Base-by-base conservation (phyloP, 1,140 invertebrate genomes). In the Aphis craccivora region DNA sequence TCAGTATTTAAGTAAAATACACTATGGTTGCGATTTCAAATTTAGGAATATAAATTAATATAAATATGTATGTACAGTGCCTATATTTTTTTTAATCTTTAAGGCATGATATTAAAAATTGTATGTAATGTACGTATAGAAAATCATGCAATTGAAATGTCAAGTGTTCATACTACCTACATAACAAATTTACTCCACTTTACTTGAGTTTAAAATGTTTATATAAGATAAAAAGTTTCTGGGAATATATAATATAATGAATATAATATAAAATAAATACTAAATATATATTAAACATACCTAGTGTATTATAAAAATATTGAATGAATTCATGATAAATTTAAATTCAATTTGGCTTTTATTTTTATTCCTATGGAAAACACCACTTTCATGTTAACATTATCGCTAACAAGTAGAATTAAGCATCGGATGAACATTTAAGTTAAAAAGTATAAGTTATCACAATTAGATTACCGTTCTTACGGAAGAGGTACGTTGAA, bases 341-440 rank as follows among this genome's bases (percentile, higher is more conserved):
- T 76, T 76, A n/a, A 76, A 76, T 76, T 76, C 60, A 76, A 76
- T 76, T 76, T 76, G 30, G n/a, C 30, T 76, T 76, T 76, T 67
- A 67, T 67, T n/a, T 67, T n/a, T n/a, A 76, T 76, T 14, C 14
- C 4, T 35, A 11, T 76, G 30, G 30, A n/a, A 76, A 76, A 76
- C n/a, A 76, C 11, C 30, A 30, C 2, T n/a, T n/a, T n/a, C n/a
- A n/a, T n/a, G n/a, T n/a, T n/a, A 30, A n/a, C n/a, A 76, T n/a
- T 30, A n/a, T 76, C 14, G 60, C 60, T 6, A 76, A 76, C 60
- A n/a, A 76, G 60, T 76, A 18, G 30, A 76, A 76, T 40, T 40
- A 76, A 76, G n/a, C n/a, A 35, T 76, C 14, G 30, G 14, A n/a
- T 76, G 60, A n/a, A 35, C 60, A 67, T 67, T 76, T 0, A 4